phyloP scores from a whole-genome alignment of 2,888 invertebrate species.

The Tiphia femorata region DNA sequence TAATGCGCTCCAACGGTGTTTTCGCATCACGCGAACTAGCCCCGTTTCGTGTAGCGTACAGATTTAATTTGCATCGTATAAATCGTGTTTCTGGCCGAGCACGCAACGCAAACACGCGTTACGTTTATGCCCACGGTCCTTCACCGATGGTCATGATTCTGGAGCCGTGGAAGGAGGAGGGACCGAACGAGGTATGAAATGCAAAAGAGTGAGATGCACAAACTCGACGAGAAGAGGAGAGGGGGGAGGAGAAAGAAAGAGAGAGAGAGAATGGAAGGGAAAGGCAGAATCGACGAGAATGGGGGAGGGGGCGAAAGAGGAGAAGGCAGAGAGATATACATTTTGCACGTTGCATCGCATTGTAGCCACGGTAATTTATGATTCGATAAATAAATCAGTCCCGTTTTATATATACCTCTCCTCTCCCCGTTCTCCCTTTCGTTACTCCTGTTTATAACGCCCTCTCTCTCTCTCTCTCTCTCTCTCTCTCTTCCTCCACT shows the following conservation, averaged over 20 bases:
- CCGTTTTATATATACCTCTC: conserved; percentile 25
- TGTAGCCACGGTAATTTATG: conserved; percentile 62
- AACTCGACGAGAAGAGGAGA: conserved; percentile 1
- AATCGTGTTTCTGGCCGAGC: conserved; percentile 65
- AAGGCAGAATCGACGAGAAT: conserved; percentile 19
- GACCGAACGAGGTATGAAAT: no score
- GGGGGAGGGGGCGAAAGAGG: background rate
- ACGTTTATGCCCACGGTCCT: conserved; percentile 53
- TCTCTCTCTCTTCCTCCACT: conserved; percentile 43
- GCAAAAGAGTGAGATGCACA: conserved; percentile 2
- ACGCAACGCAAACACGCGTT: conserved; percentile 65
- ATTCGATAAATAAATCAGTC: conserved; percentile 65
- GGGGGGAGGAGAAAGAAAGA: conserved; percentile 2
- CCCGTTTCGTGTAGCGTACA: conserved; percentile 34
- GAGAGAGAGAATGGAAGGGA: conserved; percentile 18
- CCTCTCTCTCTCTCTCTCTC: conserved; percentile 20
- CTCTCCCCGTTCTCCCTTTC: background rate
- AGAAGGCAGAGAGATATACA: background rate
- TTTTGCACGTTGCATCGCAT: conserved; percentile 49
- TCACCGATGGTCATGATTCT: conserved; percentile 29
- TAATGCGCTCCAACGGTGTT: conserved; percentile 15
- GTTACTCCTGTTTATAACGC: background rate
- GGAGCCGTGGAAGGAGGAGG: no score
- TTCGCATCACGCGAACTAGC: conserved; percentile 10
- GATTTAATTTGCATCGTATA: conserved; percentile 67